A percentile compares a stretch with the other conserved stretches of the same genome.
Conservation (phyloP, 1,140 invertebrate genomes). For the Berghia stephanieae region DNA sequence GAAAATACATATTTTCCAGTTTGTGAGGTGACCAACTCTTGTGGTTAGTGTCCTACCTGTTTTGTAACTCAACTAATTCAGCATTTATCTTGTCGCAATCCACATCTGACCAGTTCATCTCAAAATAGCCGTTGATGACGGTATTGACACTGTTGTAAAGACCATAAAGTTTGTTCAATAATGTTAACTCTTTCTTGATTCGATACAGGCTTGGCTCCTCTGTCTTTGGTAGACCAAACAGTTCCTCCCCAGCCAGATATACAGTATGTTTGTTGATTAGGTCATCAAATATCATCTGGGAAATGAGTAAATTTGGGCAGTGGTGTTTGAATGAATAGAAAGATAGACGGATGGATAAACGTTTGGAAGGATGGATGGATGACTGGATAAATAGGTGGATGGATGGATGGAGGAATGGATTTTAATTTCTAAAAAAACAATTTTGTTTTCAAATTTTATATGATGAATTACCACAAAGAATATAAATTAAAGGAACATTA, state of each 20-base stretch:
- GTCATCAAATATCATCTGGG: slow-evolving; percentile 86
- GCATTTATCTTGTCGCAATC: slow-evolving; percentile 97
- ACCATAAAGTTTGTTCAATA: slow-evolving; percentile 93
- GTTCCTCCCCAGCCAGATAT: slow-evolving; percentile 90
- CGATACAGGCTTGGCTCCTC: slow-evolving; percentile 90
- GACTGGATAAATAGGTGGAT: neutral
- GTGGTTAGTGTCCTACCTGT: no score
- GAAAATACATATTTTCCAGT: no score
- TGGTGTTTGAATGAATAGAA: neutral
- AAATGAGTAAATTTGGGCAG: slow-evolving; percentile 17
- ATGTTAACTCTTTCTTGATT: slow-evolving; percentile 90
- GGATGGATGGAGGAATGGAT: neutral
- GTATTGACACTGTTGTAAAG: slow-evolving; percentile 96
- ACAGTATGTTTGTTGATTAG: slow-evolving; percentile 91
- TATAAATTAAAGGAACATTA: neutral
- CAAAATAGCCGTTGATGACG: slow-evolving; percentile 92
- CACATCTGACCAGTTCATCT: slow-evolving; percentile 94
- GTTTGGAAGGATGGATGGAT: slow-evolving; percentile 1
- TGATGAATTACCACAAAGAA: neutral
- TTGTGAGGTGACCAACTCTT: no score
- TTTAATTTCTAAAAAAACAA: neutral
- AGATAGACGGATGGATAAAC: no score
- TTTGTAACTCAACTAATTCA: slow-evolving; percentile 95
- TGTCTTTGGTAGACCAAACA: slow-evolving; percentile 87
- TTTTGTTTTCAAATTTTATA: neutral